Percentiles rank a stretch among this genome's conserved stretches.
phyloP scores from a whole-genome alignment of 2,888 invertebrate species.

The Meandrusa payeni region DNA sequence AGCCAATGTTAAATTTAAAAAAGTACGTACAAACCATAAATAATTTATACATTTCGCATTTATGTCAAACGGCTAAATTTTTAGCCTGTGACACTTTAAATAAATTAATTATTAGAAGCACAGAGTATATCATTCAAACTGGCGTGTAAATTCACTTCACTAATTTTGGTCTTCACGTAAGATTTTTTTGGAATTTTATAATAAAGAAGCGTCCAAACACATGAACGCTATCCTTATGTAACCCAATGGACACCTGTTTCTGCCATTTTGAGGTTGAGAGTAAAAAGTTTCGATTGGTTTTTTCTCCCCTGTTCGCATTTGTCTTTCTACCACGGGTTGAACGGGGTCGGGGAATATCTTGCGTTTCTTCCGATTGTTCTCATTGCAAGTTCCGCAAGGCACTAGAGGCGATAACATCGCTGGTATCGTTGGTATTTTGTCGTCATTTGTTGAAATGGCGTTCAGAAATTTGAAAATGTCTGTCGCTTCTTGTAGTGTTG shows the following conservation, averaged over 20 bases:
- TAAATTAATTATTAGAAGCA: no score
- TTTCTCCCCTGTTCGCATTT: background rate
- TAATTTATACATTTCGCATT: no score
- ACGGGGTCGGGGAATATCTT: slow-evolving; percentile 2
- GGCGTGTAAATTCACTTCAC: no score
- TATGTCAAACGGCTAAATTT: no score
- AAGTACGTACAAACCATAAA: no score
- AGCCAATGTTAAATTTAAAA: no score
- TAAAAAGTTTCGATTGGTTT: background rate
- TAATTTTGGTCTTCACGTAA: no score
- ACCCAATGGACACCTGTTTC: slow-evolving; percentile 25
- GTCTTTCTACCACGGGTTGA: background rate
- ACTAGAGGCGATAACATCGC: slow-evolving; percentile 33
- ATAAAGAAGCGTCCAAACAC: slow-evolving; percentile 14
- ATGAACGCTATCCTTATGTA: slow-evolving; percentile 14
- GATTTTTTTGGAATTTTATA: background rate
- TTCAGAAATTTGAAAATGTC: slow-evolving; percentile 15
- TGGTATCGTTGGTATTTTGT: slow-evolving; percentile 30
- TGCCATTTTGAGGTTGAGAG: background rate
- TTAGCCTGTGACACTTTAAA: no score
- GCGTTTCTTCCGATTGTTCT: slow-evolving; percentile 29
- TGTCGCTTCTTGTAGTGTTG: background rate
- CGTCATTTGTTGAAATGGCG: background rate
- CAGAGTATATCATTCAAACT: no score
- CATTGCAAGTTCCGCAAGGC: slow-evolving; percentile 37